Percentiles rank a stretch among this genome's conserved stretches.
Evolutionary conservation across 1,140 invertebrate genomes (phyloP).

Genomic region (Daktulosphaira vitifoliae): DNA sequence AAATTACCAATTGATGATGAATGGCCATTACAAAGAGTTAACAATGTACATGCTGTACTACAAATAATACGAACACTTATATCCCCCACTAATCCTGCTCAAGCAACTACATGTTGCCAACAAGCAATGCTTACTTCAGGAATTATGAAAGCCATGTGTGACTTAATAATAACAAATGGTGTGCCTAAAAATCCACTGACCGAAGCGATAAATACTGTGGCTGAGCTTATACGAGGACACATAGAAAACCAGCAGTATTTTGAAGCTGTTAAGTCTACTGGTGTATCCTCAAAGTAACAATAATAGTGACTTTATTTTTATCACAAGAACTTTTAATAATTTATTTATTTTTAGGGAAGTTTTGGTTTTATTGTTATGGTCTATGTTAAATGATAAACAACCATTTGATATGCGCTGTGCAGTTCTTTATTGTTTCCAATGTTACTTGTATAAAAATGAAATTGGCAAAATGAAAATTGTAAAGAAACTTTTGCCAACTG

Average conservation of each 20-base stretch:
- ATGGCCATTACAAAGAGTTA: constrained; percentile 91
- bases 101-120: constrained; percentile 73
- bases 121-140: constrained; percentile 77
- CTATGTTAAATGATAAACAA: constrained; percentile 98
- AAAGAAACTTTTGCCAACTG: constrained; percentile 80
- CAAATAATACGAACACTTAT: constrained; percentile 81
- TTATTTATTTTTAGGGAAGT: constrained; percentile 56
- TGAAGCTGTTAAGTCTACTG: constrained; percentile 82
- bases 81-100: constrained; percentile 75
- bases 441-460: constrained; percentile 89
- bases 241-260: constrained; percentile 87
- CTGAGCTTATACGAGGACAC: constrained; percentile 88
- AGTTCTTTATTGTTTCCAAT: constrained; percentile 95
- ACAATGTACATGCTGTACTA: constrained; percentile 85
- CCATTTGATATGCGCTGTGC: constrained; percentile 84
- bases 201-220: constrained; percentile 91
- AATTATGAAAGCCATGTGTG: constrained; percentile 70
- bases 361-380: constrained; percentile 90
- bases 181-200: constrained; percentile 92
- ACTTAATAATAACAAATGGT: constrained; percentile 88
- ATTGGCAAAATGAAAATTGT: constrained; percentile 78
- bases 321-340: neutral
- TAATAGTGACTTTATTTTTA: neutral
- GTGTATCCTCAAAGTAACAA: constrained; percentile 70
- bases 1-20: constrained; percentile 59